Evolutionary conservation across 2,797 vertebrate species (phyloP).

Genomic region (Bucorvus abyssinicus): DNA sequence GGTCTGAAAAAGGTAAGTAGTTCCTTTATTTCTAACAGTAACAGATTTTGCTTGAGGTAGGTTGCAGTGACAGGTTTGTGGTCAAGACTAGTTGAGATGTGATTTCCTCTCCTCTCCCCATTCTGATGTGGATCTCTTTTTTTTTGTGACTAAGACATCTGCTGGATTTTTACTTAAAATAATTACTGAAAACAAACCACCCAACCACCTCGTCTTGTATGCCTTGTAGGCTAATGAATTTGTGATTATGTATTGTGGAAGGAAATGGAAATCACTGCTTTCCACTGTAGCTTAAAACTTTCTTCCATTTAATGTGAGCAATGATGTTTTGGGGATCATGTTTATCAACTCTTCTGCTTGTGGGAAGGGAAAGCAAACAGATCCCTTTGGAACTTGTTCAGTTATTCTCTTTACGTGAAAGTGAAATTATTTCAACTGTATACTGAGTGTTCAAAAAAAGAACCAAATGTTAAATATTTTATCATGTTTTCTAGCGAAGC

Average conservation of each 20-base stretch:
- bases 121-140: background rate
- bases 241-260: background rate
- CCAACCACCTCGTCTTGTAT: background rate
- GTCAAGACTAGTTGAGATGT: background rate
- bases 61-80: background rate
- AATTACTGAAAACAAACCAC: background rate
- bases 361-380: background rate
- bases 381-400: background rate
- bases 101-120: background rate
- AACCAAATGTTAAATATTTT: slow-evolving; percentile 29
- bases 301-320: background rate
- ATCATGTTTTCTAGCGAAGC: background rate
- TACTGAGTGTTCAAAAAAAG: background rate
- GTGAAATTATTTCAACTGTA: background rate
- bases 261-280: background rate
- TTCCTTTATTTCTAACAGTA: background rate
- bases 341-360: background rate
- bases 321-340: background rate
- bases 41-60: background rate
- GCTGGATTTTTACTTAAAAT: background rate
- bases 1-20: slow-evolving; percentile 89
- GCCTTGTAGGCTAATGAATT: background rate
- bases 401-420: slow-evolving; percentile 6
- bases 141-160: background rate
- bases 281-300: background rate